Evolutionary conservation across 2,113 vertebrate species (phyloP), one percentile per base, ranked within the genome.

Genomic region (Echinops telfairi): DNA sequence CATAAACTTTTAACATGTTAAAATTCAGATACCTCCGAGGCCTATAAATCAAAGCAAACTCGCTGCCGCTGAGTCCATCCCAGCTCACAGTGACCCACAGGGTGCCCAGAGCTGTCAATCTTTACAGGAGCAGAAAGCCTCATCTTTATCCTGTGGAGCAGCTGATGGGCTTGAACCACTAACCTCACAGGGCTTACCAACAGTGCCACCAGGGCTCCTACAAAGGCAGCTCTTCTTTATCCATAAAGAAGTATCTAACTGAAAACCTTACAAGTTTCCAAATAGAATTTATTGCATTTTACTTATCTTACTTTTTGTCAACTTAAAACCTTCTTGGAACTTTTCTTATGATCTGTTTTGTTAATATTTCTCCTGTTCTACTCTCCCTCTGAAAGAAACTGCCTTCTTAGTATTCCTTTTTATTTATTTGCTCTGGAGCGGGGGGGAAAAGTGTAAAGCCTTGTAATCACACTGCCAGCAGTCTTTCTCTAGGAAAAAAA

Each of bases 1-100:
- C 31, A 87, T 81, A 70, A 82, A 92, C n/a, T 64, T 73, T 25
- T 36, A 94, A 86, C 80, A 53, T 92, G 86, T 68, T 90, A 96
- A 96, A 95, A 94, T 68, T 79, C 36, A 77, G 76, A 77, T 77
- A 90, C 38, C 88, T 90, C 36, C 77, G 57, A 83, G 73, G 47
- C 31, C 40, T 92, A 64, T 53, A 62, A 62, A 62, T 62, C 60
- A 62, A 53, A 11, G 47, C 47, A 53, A 53, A 53, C 47, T 53
- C 47, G 10, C 12, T 53, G 47, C 47, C 47, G 10, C 47, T 6
- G 47, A 53, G 47, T 53, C 47, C 47, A 53, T 53, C 10, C 47
- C 12, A 2, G 47, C 40, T 53, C 47, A 10, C 47, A 53, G 47
- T 53, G 47, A 53, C 47, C 47, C 12, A 53, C 12, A 53, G 47